Evolutionary conservation across 2,888 invertebrate species (phyloP).

Genomic region (Sepiola atlantica): DNA sequence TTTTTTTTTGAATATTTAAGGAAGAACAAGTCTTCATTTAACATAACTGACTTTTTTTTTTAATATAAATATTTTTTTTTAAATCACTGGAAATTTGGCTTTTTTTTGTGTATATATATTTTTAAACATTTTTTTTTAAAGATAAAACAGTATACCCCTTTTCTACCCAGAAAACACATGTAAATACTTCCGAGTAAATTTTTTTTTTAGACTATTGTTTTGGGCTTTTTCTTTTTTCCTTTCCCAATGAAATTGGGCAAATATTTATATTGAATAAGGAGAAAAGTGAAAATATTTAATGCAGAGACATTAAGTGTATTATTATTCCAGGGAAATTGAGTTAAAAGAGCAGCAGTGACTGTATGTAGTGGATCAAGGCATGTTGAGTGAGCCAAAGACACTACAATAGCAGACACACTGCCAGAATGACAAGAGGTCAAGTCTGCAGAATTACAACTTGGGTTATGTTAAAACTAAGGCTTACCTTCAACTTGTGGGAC

Average conservation of each 20-base stretch:
- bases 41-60: not conserved
- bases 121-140: not conserved
- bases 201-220: not conserved
- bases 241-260: not conserved
- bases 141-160: not conserved
- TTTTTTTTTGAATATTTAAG: not conserved
- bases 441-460: slow-evolving; percentile 44
- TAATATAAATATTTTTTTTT: not conserved
- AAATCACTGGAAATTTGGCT: not conserved
- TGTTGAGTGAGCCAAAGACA: slow-evolving; percentile 36
- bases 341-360: slow-evolving; percentile 40
- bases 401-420: slow-evolving; percentile 42
- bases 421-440: slow-evolving; percentile 40
- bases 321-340: not conserved
- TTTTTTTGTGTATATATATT: no score
- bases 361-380: slow-evolving; percentile 32
- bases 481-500: slow-evolving; percentile 43
- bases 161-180: not conserved
- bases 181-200: not conserved
- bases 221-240: no score
- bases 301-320: not conserved
- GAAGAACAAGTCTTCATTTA: slow-evolving; percentile 5
- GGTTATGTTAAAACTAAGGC: slow-evolving; percentile 46
- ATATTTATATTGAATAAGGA: not conserved
- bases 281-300: slow-evolving; percentile 14